phyloP scores from a whole-genome alignment of 2,888 invertebrate genomes.

The Xestia c-nigrum region DNA sequence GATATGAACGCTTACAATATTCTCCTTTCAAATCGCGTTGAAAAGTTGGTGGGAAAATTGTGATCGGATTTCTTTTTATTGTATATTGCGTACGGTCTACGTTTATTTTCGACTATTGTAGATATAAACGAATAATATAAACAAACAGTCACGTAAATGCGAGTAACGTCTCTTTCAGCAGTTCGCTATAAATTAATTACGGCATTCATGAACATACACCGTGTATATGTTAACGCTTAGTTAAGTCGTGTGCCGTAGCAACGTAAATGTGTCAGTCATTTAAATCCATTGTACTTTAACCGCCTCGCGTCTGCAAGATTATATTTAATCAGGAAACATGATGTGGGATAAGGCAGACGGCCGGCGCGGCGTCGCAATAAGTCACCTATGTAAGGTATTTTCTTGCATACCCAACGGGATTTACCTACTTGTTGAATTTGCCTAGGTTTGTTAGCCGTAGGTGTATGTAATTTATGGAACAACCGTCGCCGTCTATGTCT shows the following conservation, averaged over 20 bases:
- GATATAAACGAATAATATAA: slow-evolving; percentile 14
- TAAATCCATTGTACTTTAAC: slow-evolving; percentile 74
- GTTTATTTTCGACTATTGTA: slow-evolving; percentile 8
- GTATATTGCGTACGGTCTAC: background rate
- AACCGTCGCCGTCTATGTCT: background rate
- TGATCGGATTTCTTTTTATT: slow-evolving; percentile 11
- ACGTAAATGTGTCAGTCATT: slow-evolving; percentile 66
- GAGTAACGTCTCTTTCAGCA: slow-evolving; percentile 26
- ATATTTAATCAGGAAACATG: slow-evolving; percentile 77
- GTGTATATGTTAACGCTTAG: slow-evolving; percentile 41
- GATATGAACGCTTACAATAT: slow-evolving; percentile 75
- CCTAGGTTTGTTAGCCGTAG: slow-evolving; percentile 8
- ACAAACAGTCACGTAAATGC: slow-evolving; percentile 15
- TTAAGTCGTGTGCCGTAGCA: slow-evolving; percentile 34
- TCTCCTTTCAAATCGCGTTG: slow-evolving; percentile 68
- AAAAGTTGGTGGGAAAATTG: slow-evolving; percentile 30
- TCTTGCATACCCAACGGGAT: slow-evolving; percentile 21
- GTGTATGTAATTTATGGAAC: background rate
- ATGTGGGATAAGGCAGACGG: slow-evolving; percentile 64
- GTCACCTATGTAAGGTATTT: slow-evolving; percentile 46
- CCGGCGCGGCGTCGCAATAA: slow-evolving; percentile 53
- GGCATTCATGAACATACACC: slow-evolving; percentile 19
- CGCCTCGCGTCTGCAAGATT: slow-evolving; percentile 71
- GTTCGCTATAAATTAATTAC: slow-evolving; percentile 43
- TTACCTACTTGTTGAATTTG: slow-evolving; percentile 56